A percentile compares a stretch with the other conserved stretches of the same genome.
Evolutionary conservation across 2,888 invertebrate species (phyloP).

Genomic region (Leptopilina drosophilae): DNA sequence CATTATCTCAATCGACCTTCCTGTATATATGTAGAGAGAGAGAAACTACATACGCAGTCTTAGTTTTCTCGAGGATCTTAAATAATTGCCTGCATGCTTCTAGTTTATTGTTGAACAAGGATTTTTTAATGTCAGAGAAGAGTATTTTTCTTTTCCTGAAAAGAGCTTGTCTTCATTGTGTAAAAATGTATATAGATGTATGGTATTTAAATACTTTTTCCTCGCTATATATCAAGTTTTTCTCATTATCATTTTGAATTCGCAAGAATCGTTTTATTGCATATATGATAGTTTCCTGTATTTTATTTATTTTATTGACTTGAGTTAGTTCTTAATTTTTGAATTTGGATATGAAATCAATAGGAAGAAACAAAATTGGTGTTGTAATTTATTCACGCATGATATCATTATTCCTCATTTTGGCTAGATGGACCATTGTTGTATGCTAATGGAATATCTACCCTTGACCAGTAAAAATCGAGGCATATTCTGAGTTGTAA

Average conservation of each 20-base stretch:
- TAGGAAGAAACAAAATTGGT: not conserved
- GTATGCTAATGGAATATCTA: conserved; percentile 4
- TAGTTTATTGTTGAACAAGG: conserved; percentile 18
- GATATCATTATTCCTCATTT: conserved; percentile 14
- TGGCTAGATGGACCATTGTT: not conserved
- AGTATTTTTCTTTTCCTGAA: not conserved
- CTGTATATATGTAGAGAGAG: not conserved
- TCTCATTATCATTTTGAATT: conserved; percentile 12
- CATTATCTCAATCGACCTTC: conserved; percentile 22
- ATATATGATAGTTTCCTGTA: not conserved
- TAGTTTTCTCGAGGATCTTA: conserved; percentile 22
- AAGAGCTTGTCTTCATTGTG: not conserved
- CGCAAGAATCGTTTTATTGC: conserved; percentile 9
- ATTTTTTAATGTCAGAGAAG: not conserved
- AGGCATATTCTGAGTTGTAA: not conserved
- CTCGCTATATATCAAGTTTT: not conserved
- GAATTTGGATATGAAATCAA: not conserved
- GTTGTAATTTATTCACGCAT: not conserved
- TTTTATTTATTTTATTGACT: not conserved
- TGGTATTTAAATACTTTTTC: conserved; percentile 4
- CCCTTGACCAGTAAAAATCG: conserved; percentile 26
- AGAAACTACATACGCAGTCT: not conserved
- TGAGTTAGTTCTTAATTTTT: not conserved
- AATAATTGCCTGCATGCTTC: not conserved
- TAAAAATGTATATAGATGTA: not conserved